Evolutionary conservation across 1,140 invertebrate species (phyloP), one percentile per base, ranked within the genome.

Genomic region (Sycophila sp.): DNA sequence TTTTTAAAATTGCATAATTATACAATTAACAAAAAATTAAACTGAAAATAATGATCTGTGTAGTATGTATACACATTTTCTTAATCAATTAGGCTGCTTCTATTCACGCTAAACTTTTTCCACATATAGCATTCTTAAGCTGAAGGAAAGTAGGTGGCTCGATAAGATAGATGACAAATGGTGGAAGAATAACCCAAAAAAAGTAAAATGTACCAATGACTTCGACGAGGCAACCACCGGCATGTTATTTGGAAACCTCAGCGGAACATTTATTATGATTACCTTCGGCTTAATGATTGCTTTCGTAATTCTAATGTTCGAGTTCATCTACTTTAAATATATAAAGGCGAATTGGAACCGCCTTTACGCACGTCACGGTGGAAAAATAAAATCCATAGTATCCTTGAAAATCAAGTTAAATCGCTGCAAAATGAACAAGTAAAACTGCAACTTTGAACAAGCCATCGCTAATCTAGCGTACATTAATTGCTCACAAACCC

Each of bases 191-290:
- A 96, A 98, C 80, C 90, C 92, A 0, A 87, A 91, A 0, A 90
- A 90, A 38, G 90, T 91, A 76, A 88, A 91, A 32, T 99, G 97
- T 81, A 93, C 96, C 49, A n/a, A n/a, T n/a, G 93, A 95, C 77
- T 89, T 92, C 45, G 94, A 97, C 70, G 93, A 97, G 80, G 94
- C 97, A 82, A 95, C 92, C 15, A 96, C 97, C 75, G 97, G 97
- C 38, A 99, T 99, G 77, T 96, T 94, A 63, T 98, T 99, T 72
- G 91, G 96, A 74, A 98, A 99, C 81, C 99, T 99, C 71, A 96
- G 97, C 47, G 97, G 97, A 0, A 96, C 99, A 0, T 99, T 99
- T 78, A 96, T 99, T 49, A 94, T 98, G 0, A 97, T 98, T 73
- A 95, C 97, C 75, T 94, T 96, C 56, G 96, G 96, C 0, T 97